phyloP scores from a whole-genome alignment of 2,113 vertebrate species.

The Protobothrops flavoviridis region DNA sequence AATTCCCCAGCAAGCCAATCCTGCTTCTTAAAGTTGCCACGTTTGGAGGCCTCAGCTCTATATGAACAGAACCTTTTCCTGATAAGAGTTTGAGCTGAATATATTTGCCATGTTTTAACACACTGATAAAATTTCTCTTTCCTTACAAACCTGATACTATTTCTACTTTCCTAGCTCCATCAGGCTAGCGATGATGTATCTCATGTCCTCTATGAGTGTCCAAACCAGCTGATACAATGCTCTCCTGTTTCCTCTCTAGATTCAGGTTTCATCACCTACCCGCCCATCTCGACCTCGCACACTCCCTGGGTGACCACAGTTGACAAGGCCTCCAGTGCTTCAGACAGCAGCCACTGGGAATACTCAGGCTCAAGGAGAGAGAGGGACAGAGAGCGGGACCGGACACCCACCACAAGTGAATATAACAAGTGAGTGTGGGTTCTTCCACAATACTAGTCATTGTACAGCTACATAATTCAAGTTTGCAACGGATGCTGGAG shows the following conservation, averaged over 20 bases:
- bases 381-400: constrained; percentile 59
- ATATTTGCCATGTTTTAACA: background rate
- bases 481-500: rapidly evolving
- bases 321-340: constrained; percentile 63
- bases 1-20: background rate
- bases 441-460: rapidly evolving
- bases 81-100: background rate
- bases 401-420: constrained; percentile 61
- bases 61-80: background rate
- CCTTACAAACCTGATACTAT: background rate
- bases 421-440: constrained; percentile 65
- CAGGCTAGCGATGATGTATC: background rate
- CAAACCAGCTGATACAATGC: background rate
- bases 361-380: constrained; percentile 62
- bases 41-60: background rate
- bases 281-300: constrained; percentile 66
- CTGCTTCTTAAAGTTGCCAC: background rate
- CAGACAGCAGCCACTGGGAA: constrained; percentile 66
- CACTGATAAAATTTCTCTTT: background rate
- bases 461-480: background rate
- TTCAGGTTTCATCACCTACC: constrained; percentile 70
- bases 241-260: constrained; percentile 58
- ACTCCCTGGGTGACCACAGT: constrained; percentile 64
- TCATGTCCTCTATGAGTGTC: rapidly evolving
- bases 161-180: background rate